Evolutionary conservation across 2,888 invertebrate genomes (phyloP), one percentile per base, ranked within the genome.

Genomic region (Pimpla rufipes): DNA sequence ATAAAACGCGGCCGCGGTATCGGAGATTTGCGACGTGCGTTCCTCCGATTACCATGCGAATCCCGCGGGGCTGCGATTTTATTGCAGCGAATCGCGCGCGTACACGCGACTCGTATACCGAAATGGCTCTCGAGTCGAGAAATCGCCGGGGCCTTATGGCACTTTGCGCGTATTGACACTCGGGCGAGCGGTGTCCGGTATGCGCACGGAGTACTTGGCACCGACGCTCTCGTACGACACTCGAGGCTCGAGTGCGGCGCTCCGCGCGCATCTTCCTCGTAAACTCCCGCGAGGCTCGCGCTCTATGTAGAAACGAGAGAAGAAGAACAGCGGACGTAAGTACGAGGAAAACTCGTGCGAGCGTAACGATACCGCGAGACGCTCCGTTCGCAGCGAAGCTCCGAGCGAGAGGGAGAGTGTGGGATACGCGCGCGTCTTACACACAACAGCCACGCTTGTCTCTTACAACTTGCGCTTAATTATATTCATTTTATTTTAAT

Each of bases 161-260:
- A 55, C 70, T 13, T 40, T 23, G n/a, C n/a, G n/a, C n/a, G n/a
- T 23, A 13, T 16, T 16, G 11, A 37, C 37, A 70, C 4, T 18
- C n/a, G 37, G 6, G 18, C 52, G 55, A 10, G 21, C 10, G 35
- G 5, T 18, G 4, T 37, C 50, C 50, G n/a, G 29, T 37, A 70
- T 18, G 21, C 40, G 50, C 50, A n/a, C 55, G 55, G 77, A 64
- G 77, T 77, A 77, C 77, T 81, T 73, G 50, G 77, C 67, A 66
- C 37, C 62, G 78, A 82, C 74, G 77, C 68, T 45, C 78, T 82
- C 77, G 81, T 82, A 78, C 59, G 68, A 82, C 77, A 82, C 81
- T 82, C 37, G 78, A 74, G 45, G 73, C 62, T 62, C 68, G 68
- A 82, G 78, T 82, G 81, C n/a, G n/a, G n/a, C n/a, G n/a, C n/a